Evolutionary conservation across 2,888 invertebrate species (phyloP).

Genomic region (Caenorhabditis sp.): DNA sequence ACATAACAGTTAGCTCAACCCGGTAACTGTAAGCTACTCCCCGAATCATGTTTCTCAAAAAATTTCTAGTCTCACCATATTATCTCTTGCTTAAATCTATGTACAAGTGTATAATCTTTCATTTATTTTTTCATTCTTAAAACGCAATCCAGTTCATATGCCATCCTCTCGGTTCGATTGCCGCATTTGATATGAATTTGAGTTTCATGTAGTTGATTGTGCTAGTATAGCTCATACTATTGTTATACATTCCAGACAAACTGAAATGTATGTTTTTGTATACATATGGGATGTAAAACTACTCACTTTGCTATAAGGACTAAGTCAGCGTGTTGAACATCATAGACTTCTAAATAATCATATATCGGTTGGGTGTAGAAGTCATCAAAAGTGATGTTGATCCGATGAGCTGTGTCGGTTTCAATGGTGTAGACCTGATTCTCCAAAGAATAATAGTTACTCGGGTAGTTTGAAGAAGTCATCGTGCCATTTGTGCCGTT

Average conservation of each 20-base stretch:
- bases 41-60: too few species aligned
- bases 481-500: constrained; percentile 79
- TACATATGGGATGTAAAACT: too few species aligned
- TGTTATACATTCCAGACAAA: not conserved
- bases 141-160: not conserved
- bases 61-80: too few species aligned
- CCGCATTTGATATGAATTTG: not conserved
- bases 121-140: not conserved
- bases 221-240: not conserved
- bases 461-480: constrained; percentile 88
- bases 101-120: too few species aligned
- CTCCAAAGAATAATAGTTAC: constrained; percentile 76
- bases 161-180: not conserved
- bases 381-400: constrained; percentile 22
- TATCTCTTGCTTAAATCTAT: too few species aligned
- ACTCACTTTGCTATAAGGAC: not conserved
- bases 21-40: too few species aligned
- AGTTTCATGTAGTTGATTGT: not conserved
- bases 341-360: constrained; percentile 21
- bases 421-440: constrained; percentile 22
- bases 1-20: too few species aligned
- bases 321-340: not conserved
- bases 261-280: too few species aligned
- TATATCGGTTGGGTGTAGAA: constrained; percentile 20
- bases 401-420: constrained; percentile 3